These are phyloP conservation scores for Heliangelus exortis DNA, from an alignment of 2,797 vertebrate genomes.

Conservation along the genomic window DNA sequence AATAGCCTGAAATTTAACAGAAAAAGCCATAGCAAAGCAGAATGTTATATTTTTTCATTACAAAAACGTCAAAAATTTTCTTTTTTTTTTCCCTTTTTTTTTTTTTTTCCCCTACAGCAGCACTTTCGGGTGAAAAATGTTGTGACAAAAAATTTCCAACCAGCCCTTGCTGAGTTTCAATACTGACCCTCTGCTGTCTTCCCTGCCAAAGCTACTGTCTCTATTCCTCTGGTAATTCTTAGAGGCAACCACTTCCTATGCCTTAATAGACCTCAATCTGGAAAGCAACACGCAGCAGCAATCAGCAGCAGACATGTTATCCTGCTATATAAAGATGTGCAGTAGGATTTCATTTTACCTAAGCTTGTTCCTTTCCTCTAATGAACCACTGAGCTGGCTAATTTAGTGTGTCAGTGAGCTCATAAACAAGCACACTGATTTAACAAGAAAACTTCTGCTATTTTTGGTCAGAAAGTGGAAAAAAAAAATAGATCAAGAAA, in stretches of 20 bases:
- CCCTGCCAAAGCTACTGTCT: background rate
- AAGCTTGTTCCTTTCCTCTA: slow-evolving; percentile 41
- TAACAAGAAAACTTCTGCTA: slow-evolving; percentile 37
- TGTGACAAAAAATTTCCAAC: slow-evolving; percentile 21
- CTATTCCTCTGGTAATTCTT: background rate
- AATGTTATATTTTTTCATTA: slow-evolving; percentile 53
- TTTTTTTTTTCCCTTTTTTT: background rate
- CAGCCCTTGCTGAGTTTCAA: background rate
- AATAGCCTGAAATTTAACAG: background rate
- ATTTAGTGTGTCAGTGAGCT: slow-evolving; percentile 43
- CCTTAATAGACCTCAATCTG: background rate
- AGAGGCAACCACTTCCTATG: background rate
- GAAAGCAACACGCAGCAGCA: background rate
- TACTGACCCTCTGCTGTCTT: slow-evolving; percentile 30
- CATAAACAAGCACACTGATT: slow-evolving; percentile 49
- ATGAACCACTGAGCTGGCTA: slow-evolving; percentile 30
- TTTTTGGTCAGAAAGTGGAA: slow-evolving; percentile 17
- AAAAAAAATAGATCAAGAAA: background rate
- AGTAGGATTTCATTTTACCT: slow-evolving; percentile 37
- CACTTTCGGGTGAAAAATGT: slow-evolving; percentile 23
- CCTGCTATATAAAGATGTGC: slow-evolving; percentile 24
- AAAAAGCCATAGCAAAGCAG: background rate
- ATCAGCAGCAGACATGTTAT: slow-evolving; percentile 22
- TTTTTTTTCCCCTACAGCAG: background rate
- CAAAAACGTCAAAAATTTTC: slow-evolving; percentile 17